A percentile compares a stretch with the other conserved stretches of the same genome.
phyloP scores from a whole-genome alignment of 2,113 vertebrate species.

The Xyliphius kryptos region DNA sequence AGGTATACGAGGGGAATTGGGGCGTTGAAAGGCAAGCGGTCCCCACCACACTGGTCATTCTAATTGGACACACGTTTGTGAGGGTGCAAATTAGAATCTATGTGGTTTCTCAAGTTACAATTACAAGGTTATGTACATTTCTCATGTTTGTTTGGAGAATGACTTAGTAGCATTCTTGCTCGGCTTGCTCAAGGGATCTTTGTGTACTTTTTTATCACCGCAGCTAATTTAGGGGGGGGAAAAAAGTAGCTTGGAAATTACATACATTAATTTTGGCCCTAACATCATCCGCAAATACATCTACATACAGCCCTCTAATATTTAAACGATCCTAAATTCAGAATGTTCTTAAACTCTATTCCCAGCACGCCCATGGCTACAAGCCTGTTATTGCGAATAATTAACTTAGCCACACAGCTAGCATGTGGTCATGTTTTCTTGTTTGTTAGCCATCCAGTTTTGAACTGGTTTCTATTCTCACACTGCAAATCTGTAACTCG shows the following conservation, averaged over 20 bases:
- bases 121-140: constrained; percentile 1
- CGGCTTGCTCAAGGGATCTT: neutral
- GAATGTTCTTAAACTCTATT: constrained; percentile 3
- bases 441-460: constrained; percentile 15
- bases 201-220: neutral
- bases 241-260: neutral
- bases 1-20: neutral
- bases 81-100: neutral
- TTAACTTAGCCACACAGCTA: neutral
- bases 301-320: constrained; percentile 3
- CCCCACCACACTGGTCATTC: neutral
- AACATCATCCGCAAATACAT: neutral
- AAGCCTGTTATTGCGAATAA: constrained; percentile 16
- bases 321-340: constrained; percentile 12
- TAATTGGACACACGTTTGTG: neutral
- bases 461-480: constrained; percentile 10
- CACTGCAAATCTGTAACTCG: constrained; percentile 4
- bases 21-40: neutral
- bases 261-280: constrained; percentile 2
- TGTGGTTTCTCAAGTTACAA: neutral
- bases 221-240: constrained; percentile 1
- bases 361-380: constrained; percentile 7
- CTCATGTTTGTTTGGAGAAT: neutral
- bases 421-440: neutral
- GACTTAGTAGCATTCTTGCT: neutral